Base-by-base conservation (phyloP, 2,797 vertebrate genomes). In the Sebastes baramenuke region DNA sequence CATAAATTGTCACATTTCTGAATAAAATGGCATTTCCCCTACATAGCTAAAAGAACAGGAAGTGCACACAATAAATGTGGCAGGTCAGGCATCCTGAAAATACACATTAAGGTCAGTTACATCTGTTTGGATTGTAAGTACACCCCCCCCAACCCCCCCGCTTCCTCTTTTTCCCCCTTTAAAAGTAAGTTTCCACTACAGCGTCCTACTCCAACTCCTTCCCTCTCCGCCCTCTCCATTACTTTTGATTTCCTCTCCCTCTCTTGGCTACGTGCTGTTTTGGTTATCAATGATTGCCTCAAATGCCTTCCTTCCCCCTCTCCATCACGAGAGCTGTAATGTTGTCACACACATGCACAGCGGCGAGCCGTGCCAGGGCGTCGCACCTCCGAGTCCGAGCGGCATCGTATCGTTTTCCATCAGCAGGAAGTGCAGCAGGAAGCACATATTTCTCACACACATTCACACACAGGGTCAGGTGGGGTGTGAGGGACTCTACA, bases 281-380 rank as follows among this genome's bases (percentile, higher is more conserved):
- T 92, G 77, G 75, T 92, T 87, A 86, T 92, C 85, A 79, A 68
- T 80, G 83, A 90, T 85, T 86, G 81, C 87, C 79, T 83, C 77
- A 72, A 89, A 91, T 80, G 81, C 80, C 67, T 86, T 90, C 83
- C 90, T 90, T 91, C 75, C 92, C 92, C 34, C 61, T 82, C 87
- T 80, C 76, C 66, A 83, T 88, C 79, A 84, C 22, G 12, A 85
- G 85, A 72, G 85, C 76, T 87, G 86, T 88, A 83, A 92, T 90
- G 86, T 76, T 83, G 84, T 80, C 82, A 78, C 84, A 76, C 80
- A 83, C 60, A 24, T 74, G 77, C 66, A 18, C 77, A 79, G 87
- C 67, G 4, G 80, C 34, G 0, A 38, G n/a, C 69, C 80, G 32
- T 30, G 58, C 64, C 82, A 54, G 77, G 82, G 72, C 22, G 52